Conservation (phyloP, 2,113 vertebrate species). For the Caretta caretta region DNA sequence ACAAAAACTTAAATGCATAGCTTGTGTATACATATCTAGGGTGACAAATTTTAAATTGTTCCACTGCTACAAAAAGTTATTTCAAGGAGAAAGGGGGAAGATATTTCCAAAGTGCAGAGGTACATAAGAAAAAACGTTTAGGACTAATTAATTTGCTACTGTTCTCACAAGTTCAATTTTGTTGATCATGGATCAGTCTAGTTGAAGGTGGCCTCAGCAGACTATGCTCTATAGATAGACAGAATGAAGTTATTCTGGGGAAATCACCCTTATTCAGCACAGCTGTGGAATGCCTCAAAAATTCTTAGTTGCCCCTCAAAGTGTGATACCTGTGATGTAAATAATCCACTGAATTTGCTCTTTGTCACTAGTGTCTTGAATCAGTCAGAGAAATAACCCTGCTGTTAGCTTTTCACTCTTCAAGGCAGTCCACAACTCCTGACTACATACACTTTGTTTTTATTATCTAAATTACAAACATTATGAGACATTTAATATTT, state of each 20-base stretch:
- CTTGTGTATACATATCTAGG: background rate
- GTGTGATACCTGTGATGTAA: background rate
- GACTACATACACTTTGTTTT: background rate
- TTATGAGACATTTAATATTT: background rate
- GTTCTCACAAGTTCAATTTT: background rate
- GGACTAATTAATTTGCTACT: background rate
- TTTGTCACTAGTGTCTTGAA: too few species aligned
- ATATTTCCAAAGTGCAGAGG: background rate
- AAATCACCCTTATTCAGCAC: background rate
- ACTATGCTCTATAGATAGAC: background rate
- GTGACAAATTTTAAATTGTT: background rate
- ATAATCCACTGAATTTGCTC: background rate
- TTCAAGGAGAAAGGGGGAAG: background rate
- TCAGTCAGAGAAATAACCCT: background rate
- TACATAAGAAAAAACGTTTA: background rate
- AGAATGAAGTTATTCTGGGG: background rate
- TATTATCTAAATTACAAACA: background rate
- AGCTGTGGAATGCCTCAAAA: background rate
- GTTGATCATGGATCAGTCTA: background rate
- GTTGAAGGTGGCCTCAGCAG: background rate
- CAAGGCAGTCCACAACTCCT: background rate
- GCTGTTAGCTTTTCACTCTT: background rate
- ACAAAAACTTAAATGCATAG: background rate
- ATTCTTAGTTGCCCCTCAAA: background rate
- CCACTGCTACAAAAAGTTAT: background rate